Conservation (phyloP, 2,113 vertebrate species). For the Tenebrosternarchus preto region DNA sequence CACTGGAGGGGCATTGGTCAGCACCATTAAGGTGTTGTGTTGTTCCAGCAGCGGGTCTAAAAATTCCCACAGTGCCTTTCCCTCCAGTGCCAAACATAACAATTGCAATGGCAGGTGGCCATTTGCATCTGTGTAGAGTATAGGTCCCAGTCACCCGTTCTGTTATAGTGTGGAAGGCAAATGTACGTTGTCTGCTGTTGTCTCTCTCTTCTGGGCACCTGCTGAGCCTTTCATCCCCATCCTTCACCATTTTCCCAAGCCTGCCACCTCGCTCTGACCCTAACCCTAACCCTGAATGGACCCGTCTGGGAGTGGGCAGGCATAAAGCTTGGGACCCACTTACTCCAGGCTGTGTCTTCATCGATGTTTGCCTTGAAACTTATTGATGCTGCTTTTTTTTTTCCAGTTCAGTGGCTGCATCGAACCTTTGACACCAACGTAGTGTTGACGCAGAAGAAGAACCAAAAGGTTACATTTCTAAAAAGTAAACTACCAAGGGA, state of each 20-base stretch:
- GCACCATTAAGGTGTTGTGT: not conserved
- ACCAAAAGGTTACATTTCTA: not conserved
- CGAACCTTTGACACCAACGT: not conserved
- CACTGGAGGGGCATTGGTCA: not conserved
- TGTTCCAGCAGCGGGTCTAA: not conserved
- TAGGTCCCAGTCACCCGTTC: not conserved
- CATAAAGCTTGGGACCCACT: not conserved
- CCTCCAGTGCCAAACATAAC: not conserved
- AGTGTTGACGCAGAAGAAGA: not conserved
- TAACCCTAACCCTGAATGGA: not conserved
- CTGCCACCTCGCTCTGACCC: not conserved
- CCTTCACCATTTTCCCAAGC: not conserved
- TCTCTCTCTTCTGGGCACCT: not conserved
- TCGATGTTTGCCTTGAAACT: not conserved
- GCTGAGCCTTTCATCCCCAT: not conserved
- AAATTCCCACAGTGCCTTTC: not conserved
- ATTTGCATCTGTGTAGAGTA: not conserved
- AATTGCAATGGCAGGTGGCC: not conserved
- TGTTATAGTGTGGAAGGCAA: not conserved
- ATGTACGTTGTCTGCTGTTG: not conserved
- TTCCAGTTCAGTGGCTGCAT: not conserved
- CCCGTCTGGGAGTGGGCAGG: not conserved
- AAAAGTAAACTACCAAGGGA: too few species aligned
- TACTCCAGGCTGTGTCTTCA: not conserved
- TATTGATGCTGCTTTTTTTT: not conserved